A percentile compares a stretch with the other conserved stretches of the same genome.
Evolutionary conservation across 2,888 invertebrate species (phyloP).

Genomic region (Scrobipalpa costella): DNA sequence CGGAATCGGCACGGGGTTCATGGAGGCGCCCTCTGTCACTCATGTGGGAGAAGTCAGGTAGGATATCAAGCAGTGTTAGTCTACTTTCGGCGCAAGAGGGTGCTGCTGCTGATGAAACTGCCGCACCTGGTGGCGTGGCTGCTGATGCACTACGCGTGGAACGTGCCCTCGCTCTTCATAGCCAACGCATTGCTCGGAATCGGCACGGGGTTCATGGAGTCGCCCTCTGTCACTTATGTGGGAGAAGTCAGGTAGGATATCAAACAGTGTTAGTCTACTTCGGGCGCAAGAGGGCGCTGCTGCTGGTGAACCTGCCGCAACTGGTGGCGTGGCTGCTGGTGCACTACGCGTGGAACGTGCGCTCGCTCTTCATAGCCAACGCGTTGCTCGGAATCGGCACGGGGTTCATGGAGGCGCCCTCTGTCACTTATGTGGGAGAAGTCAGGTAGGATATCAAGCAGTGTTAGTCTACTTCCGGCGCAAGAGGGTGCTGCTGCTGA

Average conservation of each 20-base stretch:
- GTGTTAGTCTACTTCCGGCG: not conserved
- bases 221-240: slow-evolving; percentile 82
- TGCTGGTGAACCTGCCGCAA: slow-evolving; percentile 81
- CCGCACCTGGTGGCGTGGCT: slow-evolving; percentile 82
- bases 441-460: slow-evolving; percentile 59
- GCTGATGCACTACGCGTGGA: slow-evolving; percentile 75
- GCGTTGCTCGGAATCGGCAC: slow-evolving; percentile 79
- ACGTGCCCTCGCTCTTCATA: slow-evolving; percentile 71
- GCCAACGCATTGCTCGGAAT: slow-evolving; percentile 78
- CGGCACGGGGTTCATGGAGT: slow-evolving; percentile 82
- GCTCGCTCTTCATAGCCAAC: slow-evolving; percentile 73
- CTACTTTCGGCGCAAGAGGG: slow-evolving; percentile 40
- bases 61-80: slow-evolving; percentile 17
- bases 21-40: slow-evolving; percentile 83
- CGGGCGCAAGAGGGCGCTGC: slow-evolving; percentile 58
- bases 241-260: slow-evolving; percentile 77
- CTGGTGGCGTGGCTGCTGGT: slow-evolving; percentile 81
- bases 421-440: slow-evolving; percentile 83
- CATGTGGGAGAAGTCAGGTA: slow-evolving; percentile 83
- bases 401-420: slow-evolving; percentile 82
- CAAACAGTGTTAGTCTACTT: not conserved
- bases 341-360: slow-evolving; percentile 73
- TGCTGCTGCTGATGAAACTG: slow-evolving; percentile 79
- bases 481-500: slow-evolving; percentile 72
- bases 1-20: slow-evolving; percentile 80